phyloP scores from a whole-genome alignment of 2,113 vertebrate species.

The Corynorhinus townsendii region DNA sequence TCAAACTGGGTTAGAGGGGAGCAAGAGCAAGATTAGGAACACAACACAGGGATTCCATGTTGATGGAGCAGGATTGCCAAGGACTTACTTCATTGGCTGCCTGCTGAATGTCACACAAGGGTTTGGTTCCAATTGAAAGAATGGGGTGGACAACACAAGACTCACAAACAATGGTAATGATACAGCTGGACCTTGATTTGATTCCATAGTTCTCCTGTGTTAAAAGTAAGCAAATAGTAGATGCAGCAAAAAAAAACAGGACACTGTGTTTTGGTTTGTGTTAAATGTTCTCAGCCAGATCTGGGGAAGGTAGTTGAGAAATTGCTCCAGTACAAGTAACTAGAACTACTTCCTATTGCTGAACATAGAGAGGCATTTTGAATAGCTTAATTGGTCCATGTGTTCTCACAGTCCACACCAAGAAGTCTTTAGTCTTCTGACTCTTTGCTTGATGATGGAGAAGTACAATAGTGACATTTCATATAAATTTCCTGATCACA shows the following conservation, averaged over 20 bases:
- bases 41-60: background rate
- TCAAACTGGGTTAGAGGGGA: background rate
- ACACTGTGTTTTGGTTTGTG: background rate
- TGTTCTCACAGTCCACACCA: background rate
- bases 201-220: background rate
- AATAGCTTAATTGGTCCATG: background rate
- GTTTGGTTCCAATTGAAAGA: background rate
- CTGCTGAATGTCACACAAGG: background rate
- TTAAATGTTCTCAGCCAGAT: background rate
- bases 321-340: background rate
- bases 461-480: background rate
- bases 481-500: background rate
- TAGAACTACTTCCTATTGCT: background rate
- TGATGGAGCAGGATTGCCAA: background rate
- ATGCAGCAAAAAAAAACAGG: background rate
- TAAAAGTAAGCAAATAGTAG: slow-evolving; percentile 10
- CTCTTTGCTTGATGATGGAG: background rate
- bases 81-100: background rate
- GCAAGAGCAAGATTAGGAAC: background rate
- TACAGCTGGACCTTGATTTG: background rate
- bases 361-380: background rate
- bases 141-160: background rate
- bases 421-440: background rate
- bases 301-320: background rate
- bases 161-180: background rate